Evolutionary conservation across 2,797 vertebrate species (phyloP).

Genomic region (Argya squamiceps): DNA sequence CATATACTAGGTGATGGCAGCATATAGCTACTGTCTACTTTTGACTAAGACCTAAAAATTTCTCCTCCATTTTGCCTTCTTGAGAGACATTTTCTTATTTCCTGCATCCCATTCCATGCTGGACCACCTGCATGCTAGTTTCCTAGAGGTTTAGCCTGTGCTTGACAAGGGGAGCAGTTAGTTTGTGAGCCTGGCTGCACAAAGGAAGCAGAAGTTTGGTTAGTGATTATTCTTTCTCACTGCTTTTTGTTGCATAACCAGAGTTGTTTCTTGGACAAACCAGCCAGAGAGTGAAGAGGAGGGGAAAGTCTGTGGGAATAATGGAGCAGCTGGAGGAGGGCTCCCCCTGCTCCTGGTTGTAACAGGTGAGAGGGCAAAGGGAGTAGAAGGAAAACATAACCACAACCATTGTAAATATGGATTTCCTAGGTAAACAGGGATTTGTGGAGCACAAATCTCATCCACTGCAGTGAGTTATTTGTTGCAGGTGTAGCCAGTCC

Average conservation of each 20-base stretch:
- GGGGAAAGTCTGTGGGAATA: not conserved
- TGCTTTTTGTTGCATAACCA: not conserved
- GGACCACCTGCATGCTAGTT: not conserved
- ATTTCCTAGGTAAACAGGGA: not conserved
- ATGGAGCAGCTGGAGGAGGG: accelerated
- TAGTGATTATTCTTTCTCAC: not conserved
- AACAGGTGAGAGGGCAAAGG: not conserved
- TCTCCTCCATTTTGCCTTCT: not conserved
- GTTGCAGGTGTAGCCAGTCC: not conserved
- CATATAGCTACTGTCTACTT: not conserved
- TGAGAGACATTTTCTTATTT: not conserved
- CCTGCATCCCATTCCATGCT: not conserved
- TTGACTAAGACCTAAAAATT: not conserved
- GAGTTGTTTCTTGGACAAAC: not conserved
- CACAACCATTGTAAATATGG: not conserved
- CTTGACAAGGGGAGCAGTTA: not conserved
- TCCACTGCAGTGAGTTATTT: not conserved
- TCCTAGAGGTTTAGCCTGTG: not conserved
- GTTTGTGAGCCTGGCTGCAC: not conserved
- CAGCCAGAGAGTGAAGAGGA: not conserved
- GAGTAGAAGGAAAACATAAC: not conserved
- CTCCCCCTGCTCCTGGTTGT: accelerated
- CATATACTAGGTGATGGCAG: not conserved
- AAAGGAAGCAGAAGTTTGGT: not conserved
- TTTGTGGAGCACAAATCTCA: not conserved